Base-by-base conservation (phyloP, 1,140 invertebrate genomes). In the Drosophila santomea region DNA sequence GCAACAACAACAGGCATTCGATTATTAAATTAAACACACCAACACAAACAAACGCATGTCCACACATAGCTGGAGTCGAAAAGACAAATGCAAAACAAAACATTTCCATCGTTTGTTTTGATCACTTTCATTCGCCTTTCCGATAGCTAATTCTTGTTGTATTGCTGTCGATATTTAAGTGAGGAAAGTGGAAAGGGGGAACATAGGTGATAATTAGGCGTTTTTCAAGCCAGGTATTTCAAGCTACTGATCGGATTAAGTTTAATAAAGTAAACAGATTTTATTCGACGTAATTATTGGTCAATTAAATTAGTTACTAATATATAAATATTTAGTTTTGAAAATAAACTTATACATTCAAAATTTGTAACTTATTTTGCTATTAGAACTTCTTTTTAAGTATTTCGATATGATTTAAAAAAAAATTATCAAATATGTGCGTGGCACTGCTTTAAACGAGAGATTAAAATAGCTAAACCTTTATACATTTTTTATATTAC, bases 81-180 rank as follows among this genome's bases (percentile, higher is more conserved):
- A 54, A 48, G 57, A 36, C 41, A 15, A 64, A 55, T 25, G 50
- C 50, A 71, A 39, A 71, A 57, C 43, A 69, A 71, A 69, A 57
- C 63, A 57, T 41, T 56, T 69, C 5, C 51, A 20, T n/a, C 5
- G 36, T 71, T 71, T 69, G 51, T 69, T 71, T 71, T 71, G 67
- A 71, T 71, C 64, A 56, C 25, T 71, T 71, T 35, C 36, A 25
- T 57, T 47, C 67, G 67, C 14, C 62, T 64, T 17, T 38, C 45
- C 39, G 41, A 56, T 56, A 39, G 35, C 63, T 32, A 67, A 66
- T 64, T 48, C 43, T 62, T n/a, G 11, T 17, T 45, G n/a, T 45
- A 8, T 20, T 35, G 35, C 25, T 71, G 39, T 57, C 64, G 67
- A 71, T 69, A 71, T 56, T 47, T 35, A 45, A 11, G 15, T 36